Evolutionary conservation across 2,113 vertebrate species (phyloP).

Genomic region (Planiliza haematocheilus): DNA sequence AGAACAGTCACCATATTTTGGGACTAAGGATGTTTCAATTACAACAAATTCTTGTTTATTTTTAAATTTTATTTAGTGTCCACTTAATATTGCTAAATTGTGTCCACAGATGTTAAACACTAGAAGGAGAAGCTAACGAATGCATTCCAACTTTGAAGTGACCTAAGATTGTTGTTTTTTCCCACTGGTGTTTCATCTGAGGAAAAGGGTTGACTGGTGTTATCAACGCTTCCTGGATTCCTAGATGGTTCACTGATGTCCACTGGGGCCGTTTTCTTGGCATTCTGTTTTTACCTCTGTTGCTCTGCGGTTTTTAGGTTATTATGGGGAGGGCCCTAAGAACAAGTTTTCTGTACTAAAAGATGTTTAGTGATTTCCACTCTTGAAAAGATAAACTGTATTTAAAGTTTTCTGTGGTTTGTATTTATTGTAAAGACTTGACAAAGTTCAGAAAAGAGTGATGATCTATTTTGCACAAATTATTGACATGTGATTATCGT

Average conservation of each 20-base stretch:
- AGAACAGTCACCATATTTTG: too few relatives aligned
- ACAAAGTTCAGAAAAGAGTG: neutral
- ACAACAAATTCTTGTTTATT: too few relatives aligned
- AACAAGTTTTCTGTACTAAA: neutral
- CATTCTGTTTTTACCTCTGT: neutral
- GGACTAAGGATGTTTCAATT: too few relatives aligned
- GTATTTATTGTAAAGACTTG: neutral
- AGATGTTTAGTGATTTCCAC: neutral
- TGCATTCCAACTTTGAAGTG: neutral
- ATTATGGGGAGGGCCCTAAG: too few relatives aligned
- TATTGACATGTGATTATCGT: neutral
- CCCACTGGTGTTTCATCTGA: neutral
- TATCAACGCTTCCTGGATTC: conserved; percentile 46
- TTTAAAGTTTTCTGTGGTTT: conserved; percentile 4
- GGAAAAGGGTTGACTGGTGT: neutral
- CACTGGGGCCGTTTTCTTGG: neutral
- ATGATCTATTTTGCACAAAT: neutral
- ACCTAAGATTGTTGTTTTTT: conserved; percentile 12
- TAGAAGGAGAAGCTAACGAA: neutral
- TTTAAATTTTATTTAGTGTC: too few relatives aligned
- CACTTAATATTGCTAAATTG: too few relatives aligned
- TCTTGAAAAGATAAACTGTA: neutral
- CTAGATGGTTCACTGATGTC: conserved; percentile 23
- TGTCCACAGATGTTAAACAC: too few relatives aligned
- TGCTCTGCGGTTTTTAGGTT: neutral